A percentile compares a stretch with the other conserved stretches of the same genome.
Evolutionary conservation across 92 coral and sea anemone genomes (phyloP).

Genomic region (Epizoanthus ramosus): DNA sequence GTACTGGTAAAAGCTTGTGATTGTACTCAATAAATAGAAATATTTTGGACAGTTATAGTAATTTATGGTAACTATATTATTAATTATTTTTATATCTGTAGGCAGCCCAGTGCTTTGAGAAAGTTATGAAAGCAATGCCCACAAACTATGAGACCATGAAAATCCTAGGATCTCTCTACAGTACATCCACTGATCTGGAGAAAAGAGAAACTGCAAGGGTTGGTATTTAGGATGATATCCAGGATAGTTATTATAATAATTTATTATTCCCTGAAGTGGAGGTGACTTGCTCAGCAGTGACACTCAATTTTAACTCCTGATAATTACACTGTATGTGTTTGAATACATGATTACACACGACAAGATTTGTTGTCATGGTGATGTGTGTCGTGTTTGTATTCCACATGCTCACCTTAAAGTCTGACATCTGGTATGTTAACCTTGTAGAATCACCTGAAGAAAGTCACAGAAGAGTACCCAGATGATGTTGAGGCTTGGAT

Average conservation of each 20-base stretch:
- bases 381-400: too few species aligned
- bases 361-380: too few species aligned
- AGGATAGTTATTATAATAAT: not conserved
- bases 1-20: too few species aligned
- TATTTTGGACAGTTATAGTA: too few species aligned
- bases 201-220: conserved; percentile 94
- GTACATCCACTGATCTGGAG: conserved; percentile 92
- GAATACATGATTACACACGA: too few species aligned
- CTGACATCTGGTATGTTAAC: not conserved
- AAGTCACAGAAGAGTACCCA: conserved; percentile 95
- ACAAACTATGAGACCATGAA: conserved; percentile 97
- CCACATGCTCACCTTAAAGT: too few species aligned
- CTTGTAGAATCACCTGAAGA: conserved; percentile 85
- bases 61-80: not conserved
- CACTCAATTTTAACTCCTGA: too few species aligned
- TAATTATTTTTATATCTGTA: conserved; percentile 18
- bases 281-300: too few species aligned
- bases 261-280: too few species aligned
- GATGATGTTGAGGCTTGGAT: conserved; percentile 99
- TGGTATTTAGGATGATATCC: not conserved
- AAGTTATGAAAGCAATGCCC: conserved; percentile 96
- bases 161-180: conserved; percentile 95
- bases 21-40: too few species aligned
- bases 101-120: conserved; percentile 98
- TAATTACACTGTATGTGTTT: too few species aligned